Evolutionary conservation across 2,797 vertebrate species (phyloP), one percentile per base, ranked within the genome.

Genomic region (Ctenopoma multispine): DNA sequence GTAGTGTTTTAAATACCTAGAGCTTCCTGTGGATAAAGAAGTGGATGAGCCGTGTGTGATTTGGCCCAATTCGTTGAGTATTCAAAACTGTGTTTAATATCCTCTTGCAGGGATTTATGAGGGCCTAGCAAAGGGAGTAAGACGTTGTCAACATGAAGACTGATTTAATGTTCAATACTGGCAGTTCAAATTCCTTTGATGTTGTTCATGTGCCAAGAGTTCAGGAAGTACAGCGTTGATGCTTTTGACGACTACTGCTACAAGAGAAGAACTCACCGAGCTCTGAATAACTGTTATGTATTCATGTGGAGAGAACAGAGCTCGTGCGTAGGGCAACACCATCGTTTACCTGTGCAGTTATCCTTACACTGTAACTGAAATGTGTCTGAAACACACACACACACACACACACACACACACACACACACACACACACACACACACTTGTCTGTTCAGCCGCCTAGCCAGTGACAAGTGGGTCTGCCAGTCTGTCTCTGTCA

Each of bases 121-220:
- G 46, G 53, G 23, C 36, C 43, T 58, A 23, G 58, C 24, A 75
- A 72, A 71, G 55, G 62, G 53, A 63, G 31, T 53, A 48, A 76
- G 56, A 77, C 8, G 23, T 40, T 69, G 70, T 80, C 80, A 61
- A 77, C 78, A 68, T 64, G 48, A 64, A 79, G 72, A 69, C 40
- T 29, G 67, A 77, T 67, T 79, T 72, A 27, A 56, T 54, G 72
- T 80, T 73, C 68, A 69, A 73, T 6, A 12, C 24, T 18, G 46
- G 23, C 48, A 31, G 24, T 61, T 27, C 60, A 41, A 44, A 38
- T 57, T 56, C 48, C 72, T 82, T 68, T 81, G 67, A 80, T 81
- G 75, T 78, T 44, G 11, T 48, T 53, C 53, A 36, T 68, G 49
- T 47, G 46, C 68, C 64, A 20, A 51, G 70, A 74, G 58, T 24